Evolutionary conservation across 64 coral and sea anemone genomes (phyloP).

Genomic region (Actinia tenebrosa): DNA sequence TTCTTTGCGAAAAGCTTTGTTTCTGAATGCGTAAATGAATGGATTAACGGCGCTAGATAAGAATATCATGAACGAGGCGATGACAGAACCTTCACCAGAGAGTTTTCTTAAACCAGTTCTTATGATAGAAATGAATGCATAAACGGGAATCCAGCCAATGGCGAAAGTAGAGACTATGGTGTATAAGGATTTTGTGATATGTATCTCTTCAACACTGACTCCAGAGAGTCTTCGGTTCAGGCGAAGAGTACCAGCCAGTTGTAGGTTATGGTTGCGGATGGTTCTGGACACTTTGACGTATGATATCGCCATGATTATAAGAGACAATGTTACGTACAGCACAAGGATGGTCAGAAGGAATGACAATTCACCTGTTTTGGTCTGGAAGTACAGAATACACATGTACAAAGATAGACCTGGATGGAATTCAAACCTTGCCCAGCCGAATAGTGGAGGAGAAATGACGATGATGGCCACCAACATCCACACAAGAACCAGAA

Average conservation of each 20-base stretch:
- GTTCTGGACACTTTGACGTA: slow-evolving; percentile 30
- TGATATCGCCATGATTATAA: slow-evolving; percentile 29
- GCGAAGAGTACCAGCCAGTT: not conserved
- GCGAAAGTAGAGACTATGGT: slow-evolving; percentile 22
- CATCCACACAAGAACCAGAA: slow-evolving; percentile 19
- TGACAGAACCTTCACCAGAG: slow-evolving; percentile 7
- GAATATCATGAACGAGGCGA: slow-evolving; percentile 19
- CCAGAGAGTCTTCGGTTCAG: not conserved
- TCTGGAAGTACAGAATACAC: slow-evolving; percentile 52
- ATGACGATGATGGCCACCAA: slow-evolving; percentile 20
- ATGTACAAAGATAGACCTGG: slow-evolving; percentile 24
- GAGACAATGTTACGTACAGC: slow-evolving; percentile 8
- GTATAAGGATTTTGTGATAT: slow-evolving; percentile 29
- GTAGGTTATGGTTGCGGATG: slow-evolving; percentile 17
- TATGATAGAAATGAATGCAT: slow-evolving; percentile 21
- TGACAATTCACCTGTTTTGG: not conserved
- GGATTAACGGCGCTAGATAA: slow-evolving; percentile 36
- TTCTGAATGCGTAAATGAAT: slow-evolving; percentile 45
- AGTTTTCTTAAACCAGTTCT: slow-evolving; percentile 5
- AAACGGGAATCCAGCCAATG: slow-evolving; percentile 43
- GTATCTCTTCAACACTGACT: slow-evolving; percentile 36
- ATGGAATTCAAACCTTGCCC: slow-evolving; percentile 41
- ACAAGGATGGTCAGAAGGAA: slow-evolving; percentile 10
- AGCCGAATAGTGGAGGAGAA: slow-evolving; percentile 20
- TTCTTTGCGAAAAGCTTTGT: slow-evolving; percentile 36